Evolutionary conservation across 2,888 invertebrate species (phyloP).

Genomic region (Orthosia cruda): DNA sequence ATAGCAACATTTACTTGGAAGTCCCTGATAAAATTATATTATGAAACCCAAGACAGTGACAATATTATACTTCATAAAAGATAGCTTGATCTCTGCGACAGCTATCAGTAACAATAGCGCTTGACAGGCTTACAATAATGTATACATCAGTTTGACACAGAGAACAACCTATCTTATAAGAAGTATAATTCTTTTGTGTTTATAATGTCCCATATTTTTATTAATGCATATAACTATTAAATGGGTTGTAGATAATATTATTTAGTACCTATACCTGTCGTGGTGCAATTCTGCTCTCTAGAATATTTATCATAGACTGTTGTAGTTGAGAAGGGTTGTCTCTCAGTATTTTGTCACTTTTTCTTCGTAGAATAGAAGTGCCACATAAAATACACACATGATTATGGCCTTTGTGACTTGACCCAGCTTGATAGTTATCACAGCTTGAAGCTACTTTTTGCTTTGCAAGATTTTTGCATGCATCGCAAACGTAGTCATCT

Average conservation of each 20-base stretch:
- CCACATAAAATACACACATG: slow-evolving; percentile 12
- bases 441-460: neutral
- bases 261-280: slow-evolving; percentile 6
- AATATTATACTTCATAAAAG: too few species aligned
- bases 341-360: slow-evolving; percentile 14
- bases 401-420: too few species aligned
- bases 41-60: neutral
- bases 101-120: too few species aligned
- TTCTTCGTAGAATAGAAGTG: slow-evolving; percentile 3
- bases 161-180: too few species aligned
- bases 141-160: too few species aligned
- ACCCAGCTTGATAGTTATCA: neutral
- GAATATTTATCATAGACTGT: slow-evolving; percentile 13
- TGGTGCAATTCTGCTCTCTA: slow-evolving; percentile 3
- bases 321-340: neutral
- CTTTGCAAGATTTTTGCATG: slow-evolving; percentile 2
- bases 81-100: too few species aligned
- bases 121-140: too few species aligned
- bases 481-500: slow-evolving; percentile 5
- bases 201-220: neutral
- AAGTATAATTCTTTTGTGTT: neutral
- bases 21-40: neutral
- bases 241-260: neutral
- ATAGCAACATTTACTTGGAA: slow-evolving; percentile 2
- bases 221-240: neutral